Evolutionary conservation across 1,140 invertebrate species (phyloP).

Genomic region (Aricia agestis): DNA sequence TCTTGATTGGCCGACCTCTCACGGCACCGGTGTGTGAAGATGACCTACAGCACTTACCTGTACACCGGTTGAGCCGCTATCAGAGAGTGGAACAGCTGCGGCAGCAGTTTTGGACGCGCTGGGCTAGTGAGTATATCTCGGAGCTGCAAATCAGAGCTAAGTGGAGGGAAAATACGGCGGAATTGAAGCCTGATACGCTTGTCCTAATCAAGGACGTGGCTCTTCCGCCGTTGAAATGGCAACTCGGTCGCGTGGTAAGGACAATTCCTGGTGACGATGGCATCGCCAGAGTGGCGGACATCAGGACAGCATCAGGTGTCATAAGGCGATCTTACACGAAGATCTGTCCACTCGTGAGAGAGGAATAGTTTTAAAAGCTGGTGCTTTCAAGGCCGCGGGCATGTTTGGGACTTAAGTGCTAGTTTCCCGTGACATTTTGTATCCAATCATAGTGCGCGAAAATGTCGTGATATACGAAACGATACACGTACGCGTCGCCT

Average conservation of each 20-base stretch:
- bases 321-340: neutral
- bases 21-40: slow-evolving; percentile 11
- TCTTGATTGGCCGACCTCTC: slow-evolving; percentile 4
- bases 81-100: slow-evolving; percentile 22
- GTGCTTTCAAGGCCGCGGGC: too few relatives aligned
- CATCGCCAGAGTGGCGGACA: slow-evolving; percentile 15
- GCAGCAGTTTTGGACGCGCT: slow-evolving; percentile 21
- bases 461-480: too few relatives aligned
- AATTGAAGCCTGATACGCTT: slow-evolving; percentile 17
- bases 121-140: slow-evolving; percentile 19
- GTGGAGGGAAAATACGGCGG: slow-evolving; percentile 17
- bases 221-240: slow-evolving; percentile 18
- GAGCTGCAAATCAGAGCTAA: slow-evolving; percentile 19
- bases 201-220: slow-evolving; percentile 16
- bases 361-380: too few relatives aligned
- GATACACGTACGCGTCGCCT: too few relatives aligned
- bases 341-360: too few relatives aligned
- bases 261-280: slow-evolving; percentile 13
- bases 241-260: slow-evolving; percentile 9
- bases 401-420: too few relatives aligned
- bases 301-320: slow-evolving; percentile 6
- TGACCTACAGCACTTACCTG: neutral
- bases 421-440: too few relatives aligned
- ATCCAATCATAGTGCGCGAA: too few relatives aligned
- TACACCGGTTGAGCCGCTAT: slow-evolving; percentile 11